Evolutionary conservation across 2,888 invertebrate genomes (phyloP).

Genomic region (Harpagoxenus sublaevis): DNA sequence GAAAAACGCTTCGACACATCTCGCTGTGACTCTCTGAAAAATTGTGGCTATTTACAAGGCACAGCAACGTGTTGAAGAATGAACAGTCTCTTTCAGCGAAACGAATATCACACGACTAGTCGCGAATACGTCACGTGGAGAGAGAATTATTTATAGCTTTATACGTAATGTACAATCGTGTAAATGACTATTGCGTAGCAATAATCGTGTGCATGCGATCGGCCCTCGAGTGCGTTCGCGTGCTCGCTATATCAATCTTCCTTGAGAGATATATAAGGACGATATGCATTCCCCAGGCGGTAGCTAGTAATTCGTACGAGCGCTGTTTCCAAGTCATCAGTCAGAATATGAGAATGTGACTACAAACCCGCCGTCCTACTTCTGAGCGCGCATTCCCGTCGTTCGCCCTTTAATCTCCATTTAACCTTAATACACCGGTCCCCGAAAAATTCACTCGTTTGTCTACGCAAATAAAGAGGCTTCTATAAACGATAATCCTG

Average conservation of each 20-base stretch:
- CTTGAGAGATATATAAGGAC: constrained; percentile 69
- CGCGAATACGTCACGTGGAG: background rate
- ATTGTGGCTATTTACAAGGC: constrained; percentile 61
- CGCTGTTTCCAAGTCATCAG: constrained; percentile 73
- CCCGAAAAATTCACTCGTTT: constrained; percentile 17
- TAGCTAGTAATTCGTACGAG: constrained; percentile 71
- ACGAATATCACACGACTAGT: background rate
- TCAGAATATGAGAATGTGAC: constrained; percentile 32
- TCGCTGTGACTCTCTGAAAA: constrained; percentile 2
- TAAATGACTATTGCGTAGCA: background rate
- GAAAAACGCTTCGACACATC: background rate
- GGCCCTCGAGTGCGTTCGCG: background rate
- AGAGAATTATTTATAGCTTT: background rate
- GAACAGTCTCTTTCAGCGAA: constrained; percentile 56
- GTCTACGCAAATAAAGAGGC: background rate
- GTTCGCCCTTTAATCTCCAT: background rate
- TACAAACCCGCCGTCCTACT: background rate
- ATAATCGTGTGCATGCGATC: constrained; percentile 8
- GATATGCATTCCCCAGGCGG: constrained; percentile 72
- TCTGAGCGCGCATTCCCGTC: background rate
- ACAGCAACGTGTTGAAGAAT: constrained; percentile 23
- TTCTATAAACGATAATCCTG: constrained; percentile 31
- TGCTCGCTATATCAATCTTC: constrained; percentile 66
- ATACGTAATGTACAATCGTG: background rate
- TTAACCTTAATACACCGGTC: background rate